Evolutionary conservation across 2,113 vertebrate species (phyloP).

Genomic region (Zonotrichia leucophrys): DNA sequence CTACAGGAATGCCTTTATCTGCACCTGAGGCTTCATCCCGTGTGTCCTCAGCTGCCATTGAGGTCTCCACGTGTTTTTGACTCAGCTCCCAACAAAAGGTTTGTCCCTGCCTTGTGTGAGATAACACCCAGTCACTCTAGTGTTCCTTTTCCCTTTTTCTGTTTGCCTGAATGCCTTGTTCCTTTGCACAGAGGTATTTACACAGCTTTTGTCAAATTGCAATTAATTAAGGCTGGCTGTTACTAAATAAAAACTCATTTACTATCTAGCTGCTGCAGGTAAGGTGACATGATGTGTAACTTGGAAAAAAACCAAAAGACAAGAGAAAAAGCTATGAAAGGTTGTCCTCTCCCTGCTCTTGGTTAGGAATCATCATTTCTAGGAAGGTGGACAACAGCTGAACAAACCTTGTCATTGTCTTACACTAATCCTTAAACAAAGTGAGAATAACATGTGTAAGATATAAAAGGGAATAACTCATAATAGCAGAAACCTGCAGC

Average conservation of each 20-base stretch:
- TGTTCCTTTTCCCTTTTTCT: not conserved
- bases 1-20: not conserved
- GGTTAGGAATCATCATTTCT: not conserved
- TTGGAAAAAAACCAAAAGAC: not conserved
- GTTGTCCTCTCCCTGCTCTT: not conserved
- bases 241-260: not conserved
- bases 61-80: not conserved
- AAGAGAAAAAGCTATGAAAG: not conserved
- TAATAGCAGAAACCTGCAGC: not conserved
- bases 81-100: not conserved
- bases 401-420: not conserved
- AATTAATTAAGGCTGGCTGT: not conserved
- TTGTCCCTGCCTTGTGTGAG: not conserved
- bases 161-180: not conserved
- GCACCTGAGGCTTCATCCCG: not conserved
- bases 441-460: not conserved
- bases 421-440: not conserved
- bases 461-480: not conserved
- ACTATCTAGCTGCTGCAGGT: not conserved
- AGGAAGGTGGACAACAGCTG: not conserved
- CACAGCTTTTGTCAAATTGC: not conserved
- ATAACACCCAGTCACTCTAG: not conserved
- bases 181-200: not conserved
- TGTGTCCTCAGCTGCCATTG: not conserved
- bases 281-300: not conserved